Evolutionary conservation across 2,113 vertebrate genomes (phyloP), one percentile per base, ranked within the genome.

Genomic region (Anser cygnoides): DNA sequence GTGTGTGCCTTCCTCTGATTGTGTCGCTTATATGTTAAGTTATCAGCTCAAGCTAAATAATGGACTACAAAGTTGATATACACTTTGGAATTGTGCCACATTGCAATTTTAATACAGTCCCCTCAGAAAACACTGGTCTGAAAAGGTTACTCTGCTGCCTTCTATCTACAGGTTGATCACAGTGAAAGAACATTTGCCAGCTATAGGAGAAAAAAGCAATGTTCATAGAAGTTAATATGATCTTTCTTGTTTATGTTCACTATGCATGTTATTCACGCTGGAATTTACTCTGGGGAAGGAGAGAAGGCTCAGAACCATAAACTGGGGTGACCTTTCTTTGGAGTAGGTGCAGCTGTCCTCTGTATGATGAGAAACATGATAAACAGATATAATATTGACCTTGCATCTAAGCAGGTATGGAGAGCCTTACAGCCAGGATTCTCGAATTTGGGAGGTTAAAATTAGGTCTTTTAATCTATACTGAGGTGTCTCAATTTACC

Each of bases 321-420:
- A 76, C 4, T 61, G 37, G 25, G 31, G 7, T 95, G 78, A 91
- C 62, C 41, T 95, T 91, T 89, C 94, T 85, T 87, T 93, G 49
- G 46, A 41, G 44, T 83, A 90, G n/a, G 44, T 91, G 55, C 92
- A 93, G 67, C 85, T 95, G 82, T 93, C 63, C 35, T 81, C 37
- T 87, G 25, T 43, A 1, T 80, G 46, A 52, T 73, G 61, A 76
- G 82, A 92, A 90, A 77, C 10, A 43, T 17, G 75, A 67, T 71
- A 67, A 87, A 50, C 22, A 75, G 71, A 59, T 59, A 41, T 5
- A 63, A 91, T 83, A 83, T 46, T 91, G 52, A 78, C 57, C 43
- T 81, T 91, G 71, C 22, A 62, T n/a, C 28, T 88, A 74, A 91
- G 41, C 15, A 74, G 37, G 14, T 73, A 43, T 73, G 86, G 31